phyloP scores from a whole-genome alignment of 1,140 invertebrate genomes.

The Drosophila pseudoobscura region DNA sequence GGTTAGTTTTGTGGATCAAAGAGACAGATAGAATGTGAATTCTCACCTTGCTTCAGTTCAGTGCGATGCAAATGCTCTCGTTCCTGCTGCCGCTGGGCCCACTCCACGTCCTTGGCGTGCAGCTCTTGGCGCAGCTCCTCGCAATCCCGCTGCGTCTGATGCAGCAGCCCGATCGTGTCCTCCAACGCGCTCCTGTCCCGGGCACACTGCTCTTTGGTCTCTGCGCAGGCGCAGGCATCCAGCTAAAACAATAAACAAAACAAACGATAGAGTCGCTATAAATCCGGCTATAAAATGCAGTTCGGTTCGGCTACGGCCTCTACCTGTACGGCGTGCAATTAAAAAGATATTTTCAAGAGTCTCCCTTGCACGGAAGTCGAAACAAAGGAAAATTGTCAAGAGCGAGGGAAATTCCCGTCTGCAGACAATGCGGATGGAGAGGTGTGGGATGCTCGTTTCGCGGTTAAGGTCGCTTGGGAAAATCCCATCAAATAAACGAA shows the following conservation, averaged over 20 bases:
- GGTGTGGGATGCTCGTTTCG: constrained; percentile 7
- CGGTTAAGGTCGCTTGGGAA: constrained; percentile 14
- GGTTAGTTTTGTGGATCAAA: not conserved
- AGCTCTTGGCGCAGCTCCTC: constrained; percentile 85
- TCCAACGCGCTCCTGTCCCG: constrained; percentile 84
- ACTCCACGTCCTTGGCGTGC: constrained; percentile 82
- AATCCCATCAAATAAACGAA: constrained; percentile 7
- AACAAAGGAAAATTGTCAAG: constrained; percentile 38
- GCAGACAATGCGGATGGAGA: constrained; percentile 33
- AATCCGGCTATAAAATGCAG: constrained; percentile 3
- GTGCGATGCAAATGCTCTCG: constrained; percentile 56
- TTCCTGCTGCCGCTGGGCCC: constrained; percentile 63
- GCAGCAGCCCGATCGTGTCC: constrained; percentile 84
- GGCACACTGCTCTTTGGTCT: constrained; percentile 83
- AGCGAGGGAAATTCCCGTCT: constrained; percentile 32
- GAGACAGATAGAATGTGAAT: not conserved
- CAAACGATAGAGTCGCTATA: constrained; percentile 33
- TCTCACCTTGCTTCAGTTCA: constrained; percentile 73
- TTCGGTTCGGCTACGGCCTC: not conserved
- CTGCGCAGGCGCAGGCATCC: constrained; percentile 85
- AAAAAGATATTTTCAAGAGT: constrained; percentile 43
- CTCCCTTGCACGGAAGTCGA: constrained; percentile 29
- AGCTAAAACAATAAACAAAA: constrained; percentile 84
- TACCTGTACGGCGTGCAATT: constrained; percentile 19
- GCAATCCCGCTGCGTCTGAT: constrained; percentile 84